Percentiles rank a stretch among this genome's conserved stretches.
These are phyloP conservation scores for Arctia plantaginis DNA, from an alignment of 2,888 invertebrate genomes.

Conservation along the genomic window DNA sequence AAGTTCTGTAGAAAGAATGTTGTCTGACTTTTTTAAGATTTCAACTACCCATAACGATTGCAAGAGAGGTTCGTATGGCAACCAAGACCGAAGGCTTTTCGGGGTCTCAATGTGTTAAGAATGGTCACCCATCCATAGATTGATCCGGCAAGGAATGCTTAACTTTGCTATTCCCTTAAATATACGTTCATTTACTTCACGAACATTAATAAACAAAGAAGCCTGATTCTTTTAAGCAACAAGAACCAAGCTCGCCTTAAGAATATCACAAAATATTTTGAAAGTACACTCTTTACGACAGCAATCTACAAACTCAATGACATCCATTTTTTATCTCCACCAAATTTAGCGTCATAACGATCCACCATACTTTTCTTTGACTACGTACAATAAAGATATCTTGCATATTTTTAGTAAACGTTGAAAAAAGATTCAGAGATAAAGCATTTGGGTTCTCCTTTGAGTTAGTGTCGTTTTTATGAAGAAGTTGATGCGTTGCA, in stretches of 20 bases:
- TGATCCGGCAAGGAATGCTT: no score
- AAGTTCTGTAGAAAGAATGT: no score
- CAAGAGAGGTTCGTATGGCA: no score
- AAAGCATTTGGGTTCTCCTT: constrained; percentile 15
- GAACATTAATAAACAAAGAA: neutral
- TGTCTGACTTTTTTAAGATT: no score
- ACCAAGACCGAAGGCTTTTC: no score
- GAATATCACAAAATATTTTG: constrained; percentile 35
- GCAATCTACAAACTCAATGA: constrained; percentile 29
- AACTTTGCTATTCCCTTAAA: no score
- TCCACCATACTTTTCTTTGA: constrained; percentile 37
- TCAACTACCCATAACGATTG: no score
- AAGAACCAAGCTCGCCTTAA: constrained; percentile 16
- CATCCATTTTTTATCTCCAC: constrained; percentile 38
- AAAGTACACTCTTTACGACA: constrained; percentile 28
- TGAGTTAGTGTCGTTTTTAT: constrained; percentile 32
- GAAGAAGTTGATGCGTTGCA: constrained; percentile 31
- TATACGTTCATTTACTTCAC: neutral
- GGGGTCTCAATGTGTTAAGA: no score
- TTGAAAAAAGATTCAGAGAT: constrained; percentile 17
- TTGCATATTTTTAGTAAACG: constrained; percentile 27
- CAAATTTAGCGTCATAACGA: constrained; percentile 36
- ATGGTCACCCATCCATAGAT: no score
- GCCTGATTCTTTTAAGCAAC: constrained; percentile 14
- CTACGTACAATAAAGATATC: constrained; percentile 26